Percentiles rank a stretch among this genome's conserved stretches.
Conservation (phyloP, 2,888 invertebrate genomes). For the Graphium colonna region DNA sequence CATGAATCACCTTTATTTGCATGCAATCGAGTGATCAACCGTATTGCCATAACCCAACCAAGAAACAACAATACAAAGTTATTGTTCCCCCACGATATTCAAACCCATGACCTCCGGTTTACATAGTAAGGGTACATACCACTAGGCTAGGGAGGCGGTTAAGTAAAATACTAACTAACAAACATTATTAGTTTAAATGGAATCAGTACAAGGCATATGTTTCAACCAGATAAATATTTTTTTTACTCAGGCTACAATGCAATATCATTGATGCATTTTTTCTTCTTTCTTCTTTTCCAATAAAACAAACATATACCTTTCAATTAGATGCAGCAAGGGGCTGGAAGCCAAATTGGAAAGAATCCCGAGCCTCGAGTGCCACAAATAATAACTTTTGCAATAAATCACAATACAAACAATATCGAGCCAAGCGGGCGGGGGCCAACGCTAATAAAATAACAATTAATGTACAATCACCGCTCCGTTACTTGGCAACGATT, state of each 20-base stretch:
- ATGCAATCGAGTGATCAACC: no score
- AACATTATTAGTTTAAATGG: neutral
- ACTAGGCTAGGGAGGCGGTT: no score
- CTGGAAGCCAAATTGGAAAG: slow-evolving; percentile 21
- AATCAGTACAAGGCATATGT: neutral
- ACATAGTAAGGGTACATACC: no score
- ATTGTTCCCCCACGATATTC: no score
- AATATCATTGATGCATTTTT: neutral
- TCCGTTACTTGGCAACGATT: slow-evolving; percentile 21
- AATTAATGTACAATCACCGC: slow-evolving; percentile 23
- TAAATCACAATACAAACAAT: slow-evolving; percentile 22
- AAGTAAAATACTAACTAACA: neutral
- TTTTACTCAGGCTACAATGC: neutral
- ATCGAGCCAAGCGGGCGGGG: slow-evolving; percentile 5
- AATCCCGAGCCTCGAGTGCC: slow-evolving; percentile 7
- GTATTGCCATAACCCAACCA: no score
- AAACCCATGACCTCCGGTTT: no score
- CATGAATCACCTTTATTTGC: no score
- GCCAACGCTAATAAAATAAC: slow-evolving; percentile 20
- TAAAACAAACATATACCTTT: slow-evolving; percentile 1
- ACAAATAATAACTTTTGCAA: slow-evolving; percentile 20
- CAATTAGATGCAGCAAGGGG: slow-evolving; percentile 13
- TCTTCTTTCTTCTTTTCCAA: no score
- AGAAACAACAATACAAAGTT: no score
- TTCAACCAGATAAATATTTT: neutral